Evolutionary conservation across 1,140 invertebrate species (phyloP), one percentile per base, ranked within the genome.

Genomic region (Ylistrum balloti): DNA sequence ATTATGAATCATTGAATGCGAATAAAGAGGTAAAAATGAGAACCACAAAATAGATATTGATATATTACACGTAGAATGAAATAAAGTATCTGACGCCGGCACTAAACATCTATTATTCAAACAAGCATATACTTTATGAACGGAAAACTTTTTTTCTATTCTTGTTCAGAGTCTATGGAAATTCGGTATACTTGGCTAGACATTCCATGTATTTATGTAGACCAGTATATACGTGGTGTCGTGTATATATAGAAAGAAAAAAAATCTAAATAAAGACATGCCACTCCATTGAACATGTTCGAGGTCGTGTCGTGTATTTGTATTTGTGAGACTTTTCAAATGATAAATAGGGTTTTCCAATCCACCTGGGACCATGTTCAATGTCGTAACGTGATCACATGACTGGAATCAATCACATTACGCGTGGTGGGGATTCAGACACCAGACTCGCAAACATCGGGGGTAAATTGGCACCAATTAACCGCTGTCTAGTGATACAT

Each of bases 381-480:
- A 28, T 74, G 56, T 74, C n/a, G 56, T 74, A 74, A 74, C 56
- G 56, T 5, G 5, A 74, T 74, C 56, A 74, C 56, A n/a, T 74
- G 56, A 74, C 56, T 28, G 11, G 56, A n/a, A 74, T 74, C 56
- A 74, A 74, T 74, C 56, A 74, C 56, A 74, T 74, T 74, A 74
- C 56, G 56, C 22, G 22, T 74, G 5, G 56, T 28, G 56, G 56
- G 56, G 56, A 74, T 74, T n/a, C 56, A 74, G 56, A 74, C 56
- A 74, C 56, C 56, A 74, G 56, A 28, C 56, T 74, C n/a, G 56
- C 56, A 74, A 74, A 74, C 56, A 28, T 74, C 56, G 56, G 56
- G 56, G 56, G 56, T 74, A 74, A 74, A 74, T 74, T 74, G 56
- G 56, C 56, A 74, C 56, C 56, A 74, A 74, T 74, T 74, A 74